Evolutionary conservation across 2,797 vertebrate species (phyloP), one percentile per base, ranked within the genome.

Genomic region (Lycodopsis pacificus): DNA sequence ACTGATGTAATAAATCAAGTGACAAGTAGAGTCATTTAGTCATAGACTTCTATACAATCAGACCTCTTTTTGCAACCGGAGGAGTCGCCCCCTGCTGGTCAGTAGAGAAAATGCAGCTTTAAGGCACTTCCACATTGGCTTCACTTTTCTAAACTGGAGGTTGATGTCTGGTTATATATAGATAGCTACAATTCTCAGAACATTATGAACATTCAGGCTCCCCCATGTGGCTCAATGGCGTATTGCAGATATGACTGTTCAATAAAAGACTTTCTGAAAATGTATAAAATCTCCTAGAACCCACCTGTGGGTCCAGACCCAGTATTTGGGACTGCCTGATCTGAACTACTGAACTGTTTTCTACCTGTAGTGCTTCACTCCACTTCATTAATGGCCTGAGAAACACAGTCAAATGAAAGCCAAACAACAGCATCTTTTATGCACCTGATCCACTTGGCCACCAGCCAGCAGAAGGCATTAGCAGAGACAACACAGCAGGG

Each of bases 371-470:
- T 49, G n/a, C 25, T 20, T 70, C 40, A 14, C 25, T 42, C 38
- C 5, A 32, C 8, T 51, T 65, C 25, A 49, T 15, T 42, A 53
- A 63, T 53, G 14, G 17, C 49, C 34, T 68, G 68, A 76, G 53
- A 75, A 77, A 71, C 44, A 6, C 14, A 20, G 19, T 46, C 67
- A 76, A 66, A 82, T 79, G 25, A 80, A 71, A 66, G 44, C 30
- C 73, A 79, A 62, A 59, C 48, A 44, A 25, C 57, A 34, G 30
- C 20, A 53, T 81, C 4, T 70, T 71, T 74, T 17, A 48, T 70
- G 25, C 73, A 84, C 56, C 78, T 81, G 67, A 85, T 82, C 67
- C 56, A 20, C 19, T 75, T 70, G 77, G 68, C 58, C 71, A 44
- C 9, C 72, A 77, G 74, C 71, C 64, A 71, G 51, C n/a, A 53